Conservation (phyloP, 2,113 vertebrate species). For the cattle (Bos taurus) region ARS-UCD2.0 NC_037337.1:98235001-98235500, state of each 20-base stretch:
- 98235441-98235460: background rate
- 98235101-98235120: background rate
- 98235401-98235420: background rate
- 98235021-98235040: background rate
- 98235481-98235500: background rate
- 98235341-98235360: background rate
- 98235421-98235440: background rate
- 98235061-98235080: background rate
- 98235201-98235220: background rate
- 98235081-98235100: background rate
- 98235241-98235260: background rate
- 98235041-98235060: background rate
- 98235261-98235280: background rate
- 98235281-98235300: background rate
- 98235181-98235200: background rate
- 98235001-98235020: background rate
- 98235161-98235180: background rate
- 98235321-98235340: background rate
- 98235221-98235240: background rate
- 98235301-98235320: background rate
- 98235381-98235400: fast-evolving
- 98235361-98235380: background rate
- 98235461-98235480: background rate
- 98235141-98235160: background rate
- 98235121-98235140: background rate